A percentile compares a stretch with the other conserved stretches of the same genome.
Evolutionary conservation across 1,140 invertebrate genomes (phyloP).

Genomic region (Rhyzopertha dominica): DNA sequence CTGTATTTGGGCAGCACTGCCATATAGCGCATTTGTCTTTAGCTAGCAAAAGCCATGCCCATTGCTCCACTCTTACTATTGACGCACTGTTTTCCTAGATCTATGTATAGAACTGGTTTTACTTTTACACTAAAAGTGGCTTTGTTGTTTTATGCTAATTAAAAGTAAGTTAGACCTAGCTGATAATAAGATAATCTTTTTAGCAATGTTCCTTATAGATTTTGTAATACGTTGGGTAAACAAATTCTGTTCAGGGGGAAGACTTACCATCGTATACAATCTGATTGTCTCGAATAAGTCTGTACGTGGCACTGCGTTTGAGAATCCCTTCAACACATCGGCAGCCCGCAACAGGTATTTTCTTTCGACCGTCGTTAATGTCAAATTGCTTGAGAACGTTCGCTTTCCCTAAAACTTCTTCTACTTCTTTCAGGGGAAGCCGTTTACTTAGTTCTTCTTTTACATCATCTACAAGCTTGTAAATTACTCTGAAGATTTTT

Average conservation of each 20-base stretch:
- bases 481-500: constrained; percentile 80
- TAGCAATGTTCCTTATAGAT: neutral
- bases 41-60: too few relatives aligned
- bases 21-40: too few relatives aligned
- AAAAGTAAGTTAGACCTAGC: too few relatives aligned
- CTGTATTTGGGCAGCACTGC: too few relatives aligned
- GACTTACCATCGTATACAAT: constrained; percentile 67
- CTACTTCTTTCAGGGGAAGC: constrained; percentile 65
- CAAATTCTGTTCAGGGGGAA: constrained; percentile 1
- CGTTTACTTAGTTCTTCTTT: constrained; percentile 71
- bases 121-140: too few relatives aligned
- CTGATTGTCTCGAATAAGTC: constrained; percentile 65
- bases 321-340: constrained; percentile 75
- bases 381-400: constrained; percentile 79
- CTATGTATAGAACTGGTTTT: too few relatives aligned
- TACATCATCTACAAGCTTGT: constrained; percentile 84
- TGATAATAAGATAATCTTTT: neutral
- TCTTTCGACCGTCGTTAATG: constrained; percentile 76
- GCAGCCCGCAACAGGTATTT: constrained; percentile 83
- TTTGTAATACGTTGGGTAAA: neutral
- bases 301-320: constrained; percentile 62
- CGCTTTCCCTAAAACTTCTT: constrained; percentile 80
- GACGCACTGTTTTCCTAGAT: too few relatives aligned
- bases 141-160: too few relatives aligned
- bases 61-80: too few relatives aligned